phyloP scores from a whole-genome alignment of 1,140 invertebrate species.

The Oryctes rhinoceros region DNA sequence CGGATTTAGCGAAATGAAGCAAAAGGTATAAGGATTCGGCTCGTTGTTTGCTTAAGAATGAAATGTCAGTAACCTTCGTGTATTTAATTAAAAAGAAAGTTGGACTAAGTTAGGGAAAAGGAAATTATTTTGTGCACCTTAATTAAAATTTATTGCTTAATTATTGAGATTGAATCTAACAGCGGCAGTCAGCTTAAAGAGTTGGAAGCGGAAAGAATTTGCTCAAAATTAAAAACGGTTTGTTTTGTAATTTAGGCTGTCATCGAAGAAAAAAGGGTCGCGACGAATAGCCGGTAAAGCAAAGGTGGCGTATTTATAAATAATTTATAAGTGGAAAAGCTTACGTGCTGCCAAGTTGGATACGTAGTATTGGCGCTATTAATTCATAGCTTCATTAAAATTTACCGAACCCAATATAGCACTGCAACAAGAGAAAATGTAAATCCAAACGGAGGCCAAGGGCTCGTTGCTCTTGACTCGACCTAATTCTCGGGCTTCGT shows the following conservation, averaged over 20 bases:
- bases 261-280: not conserved
- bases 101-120: not conserved
- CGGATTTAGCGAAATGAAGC: not conserved
- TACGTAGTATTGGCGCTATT: not conserved
- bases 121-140: not conserved
- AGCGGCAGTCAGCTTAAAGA: not conserved
- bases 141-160: slow-evolving; percentile 5
- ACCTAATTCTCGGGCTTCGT: not conserved
- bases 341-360: not conserved
- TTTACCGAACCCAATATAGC: slow-evolving; percentile 5
- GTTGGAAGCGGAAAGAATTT: not conserved
- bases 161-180: not conserved
- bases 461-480: slow-evolving; percentile 11
- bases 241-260: no score
- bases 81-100: not conserved
- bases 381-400: slow-evolving; percentile 11
- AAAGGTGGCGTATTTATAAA: slow-evolving; percentile 9
- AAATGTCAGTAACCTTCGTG: not conserved
- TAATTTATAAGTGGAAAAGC: slow-evolving; percentile 14
- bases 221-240: not conserved
- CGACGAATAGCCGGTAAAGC: not conserved
- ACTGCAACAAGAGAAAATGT: slow-evolving; percentile 13
- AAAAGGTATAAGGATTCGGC: no score
- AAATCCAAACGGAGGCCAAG: slow-evolving; percentile 20
- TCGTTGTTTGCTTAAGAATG: no score